Evolutionary conservation across 2,888 invertebrate genomes (phyloP), one percentile per base, ranked within the genome.

Genomic region (Caprella mutica): DNA sequence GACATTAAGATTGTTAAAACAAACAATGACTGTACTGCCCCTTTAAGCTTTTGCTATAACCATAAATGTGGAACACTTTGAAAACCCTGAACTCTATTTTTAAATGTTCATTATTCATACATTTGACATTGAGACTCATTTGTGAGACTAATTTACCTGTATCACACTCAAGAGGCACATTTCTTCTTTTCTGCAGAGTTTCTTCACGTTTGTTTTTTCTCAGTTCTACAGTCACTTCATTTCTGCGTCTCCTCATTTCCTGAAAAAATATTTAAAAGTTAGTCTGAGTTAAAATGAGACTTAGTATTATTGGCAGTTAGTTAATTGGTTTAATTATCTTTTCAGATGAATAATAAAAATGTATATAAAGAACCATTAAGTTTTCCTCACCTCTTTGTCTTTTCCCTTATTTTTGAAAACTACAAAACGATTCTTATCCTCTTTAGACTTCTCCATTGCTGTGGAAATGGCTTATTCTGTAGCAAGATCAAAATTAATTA

Each of bases 351-450:
- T n/a, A 35, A n/a, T 9, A 12, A 9, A 12, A 35, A 35, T 35
- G 35, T n/a, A 27, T 24, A 46, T 24, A 3, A 21, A 14, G 8
- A 21, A 3, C 19, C 8, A 9, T 14, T 14, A n/a, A 51, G 17
- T 48, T 19, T 6, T 75, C 84, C 89, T 85, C 80, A 93, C 94
- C 79, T 96, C 96, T 77, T 91, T 91, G 80, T 97, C 96, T 81
- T 96, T 97, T 72, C 96, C 96, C 81, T 91, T 91, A 81, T 97
- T 96, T 84, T 97, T 97, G 78, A 92, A 93, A 75, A 83, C 86
- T 77, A 86, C 85, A 80, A 89, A 83, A 77, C 90, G 61, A 40
- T 61, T 61, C 56, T 66, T 66, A 27, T 63, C 63, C 38, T 50
- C 51, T 44, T 55, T 56, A 43, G 52, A 56, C 29, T 57, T 61